Base-by-base conservation (phyloP, 1,140 invertebrate genomes). In the Ceratina japonica region DNA sequence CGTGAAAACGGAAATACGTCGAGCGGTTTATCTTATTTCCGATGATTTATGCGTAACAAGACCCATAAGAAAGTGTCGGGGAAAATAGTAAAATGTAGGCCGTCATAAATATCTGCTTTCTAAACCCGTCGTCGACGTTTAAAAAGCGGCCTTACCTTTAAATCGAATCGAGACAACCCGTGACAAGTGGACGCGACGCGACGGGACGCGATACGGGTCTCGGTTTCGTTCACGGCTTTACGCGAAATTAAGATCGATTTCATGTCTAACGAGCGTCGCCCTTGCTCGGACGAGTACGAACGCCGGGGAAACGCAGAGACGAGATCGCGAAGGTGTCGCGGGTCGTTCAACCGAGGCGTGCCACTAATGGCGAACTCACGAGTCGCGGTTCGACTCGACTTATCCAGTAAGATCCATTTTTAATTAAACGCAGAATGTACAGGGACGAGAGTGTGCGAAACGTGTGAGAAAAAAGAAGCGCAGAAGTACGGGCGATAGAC, bases 401-500 rank as follows among this genome's bases (percentile, higher is more conserved):
- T 18, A 59, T 59, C 16, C 7, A 22, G n/a, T 3, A 51, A 3
- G 61, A 44, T 44, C 4, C 27, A 31, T 31, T 31, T 31, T 31
- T 31, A 15, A 27, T 22, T 15, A 51, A 27, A 52, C 37, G 31
- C 37, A 2, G 31, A 52, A 13, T 10, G 10, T 44, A 0, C 10
- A 52, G 58, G n/a, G 24, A 37, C 37, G 61, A 65, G 62, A 56
- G 44, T 27, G 82, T 62, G 54, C 66, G 37, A 73, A 49, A 64
- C 49, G 27, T 16, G 51, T 69, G 24, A 52, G 58, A 27, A 59
- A 58, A 27, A 74, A 37, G 16, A 54, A 69, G 62, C 61, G 27
- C 51, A 37, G 49, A 44, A 31, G 62, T 85, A 75, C 76, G 86
- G 84, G 76, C 76, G 84, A 81, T 24, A 82, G 72, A 80, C 87